phyloP scores from a whole-genome alignment of 2,888 invertebrate genomes.

The Nineta flava region DNA sequence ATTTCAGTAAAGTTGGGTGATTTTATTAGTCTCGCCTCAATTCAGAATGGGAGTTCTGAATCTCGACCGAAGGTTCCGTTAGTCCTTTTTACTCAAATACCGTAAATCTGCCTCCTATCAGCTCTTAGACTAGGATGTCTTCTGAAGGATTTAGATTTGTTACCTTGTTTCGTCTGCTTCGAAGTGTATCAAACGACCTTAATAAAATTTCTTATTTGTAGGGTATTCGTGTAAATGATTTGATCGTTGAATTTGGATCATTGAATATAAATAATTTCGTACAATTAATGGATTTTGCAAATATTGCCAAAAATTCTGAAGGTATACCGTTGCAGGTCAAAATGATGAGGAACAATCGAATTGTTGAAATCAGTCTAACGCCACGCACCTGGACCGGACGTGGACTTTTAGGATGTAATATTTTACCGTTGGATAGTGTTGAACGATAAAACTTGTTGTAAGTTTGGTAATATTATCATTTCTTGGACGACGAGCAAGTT shows the following conservation, averaged over 20 bases:
- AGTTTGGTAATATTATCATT: no score
- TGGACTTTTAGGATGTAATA: conserved; percentile 60
- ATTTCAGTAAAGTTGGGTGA: no score
- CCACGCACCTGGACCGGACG: conserved; percentile 65
- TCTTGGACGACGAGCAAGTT: no score
- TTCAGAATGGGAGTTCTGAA: no score
- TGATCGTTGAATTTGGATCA: conserved; percentile 62
- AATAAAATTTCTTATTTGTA: conserved; percentile 22
- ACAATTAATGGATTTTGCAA: conserved; percentile 48
- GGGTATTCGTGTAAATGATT: conserved; percentile 56
- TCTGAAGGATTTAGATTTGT: neutral
- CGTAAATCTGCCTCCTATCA: no score
- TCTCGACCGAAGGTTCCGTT: no score
- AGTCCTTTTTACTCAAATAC: neutral
- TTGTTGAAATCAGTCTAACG: conserved; percentile 40
- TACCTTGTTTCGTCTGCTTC: neutral
- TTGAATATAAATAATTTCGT: conserved; percentile 54
- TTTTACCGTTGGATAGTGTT: conserved; percentile 32
- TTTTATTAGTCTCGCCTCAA: no score
- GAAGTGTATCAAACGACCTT: no score
- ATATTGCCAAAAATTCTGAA: conserved; percentile 45
- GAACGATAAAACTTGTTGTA: conserved; percentile 21
- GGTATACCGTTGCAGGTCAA: conserved; percentile 34
- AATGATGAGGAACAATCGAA: conserved; percentile 33
- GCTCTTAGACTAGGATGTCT: neutral